Evolutionary conservation across 1,140 invertebrate species (phyloP), one percentile per base, ranked within the genome.

Genomic region (Mamestra configurata): DNA sequence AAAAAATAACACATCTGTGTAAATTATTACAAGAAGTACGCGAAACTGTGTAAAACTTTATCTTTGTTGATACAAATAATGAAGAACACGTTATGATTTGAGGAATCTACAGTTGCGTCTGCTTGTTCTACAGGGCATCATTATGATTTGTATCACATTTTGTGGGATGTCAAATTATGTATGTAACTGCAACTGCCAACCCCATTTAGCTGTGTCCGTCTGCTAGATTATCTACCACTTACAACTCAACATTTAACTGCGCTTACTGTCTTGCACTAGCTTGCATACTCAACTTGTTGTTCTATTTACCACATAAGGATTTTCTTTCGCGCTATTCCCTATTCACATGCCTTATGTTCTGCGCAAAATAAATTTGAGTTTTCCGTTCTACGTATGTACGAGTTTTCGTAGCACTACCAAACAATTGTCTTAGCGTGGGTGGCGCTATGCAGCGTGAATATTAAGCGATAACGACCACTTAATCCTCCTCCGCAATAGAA

Each of bases 391-490:
- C 22, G 53, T 57, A 5, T 13, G 22, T 24, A 57, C 53, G 22
- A 66, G n/a, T n/a, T 20, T 18, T 18, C 31, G 27, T 18, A 66
- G 61, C 35, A 66, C 61, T 55, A 72, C 18, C 49, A 53, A 72
- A 51, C 46, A 72, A 35, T 20, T 15, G 70, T 27, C 40, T 70
- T 24, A 51, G 27, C 70, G 70, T 72, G 70, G 70, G 70, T 72
- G 49, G 70, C 18, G 61, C 49, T 53, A 59, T 49, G 61, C 59
- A 77, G 35, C 43, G 46, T 77, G 70, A 78, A 66, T 53, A 80
- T 76, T 68, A 64, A 76, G 71, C 64, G 35, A 35, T 77, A 71
- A 66, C 43, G 20, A 55, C 37, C 40, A 68, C 51, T 66, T 64
- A 77, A 77, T 77, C 57, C 40, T 31, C 5, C 13, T 5, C 15